phyloP scores from a whole-genome alignment of 2,888 invertebrate species.

The Leistus spinibarbis region DNA sequence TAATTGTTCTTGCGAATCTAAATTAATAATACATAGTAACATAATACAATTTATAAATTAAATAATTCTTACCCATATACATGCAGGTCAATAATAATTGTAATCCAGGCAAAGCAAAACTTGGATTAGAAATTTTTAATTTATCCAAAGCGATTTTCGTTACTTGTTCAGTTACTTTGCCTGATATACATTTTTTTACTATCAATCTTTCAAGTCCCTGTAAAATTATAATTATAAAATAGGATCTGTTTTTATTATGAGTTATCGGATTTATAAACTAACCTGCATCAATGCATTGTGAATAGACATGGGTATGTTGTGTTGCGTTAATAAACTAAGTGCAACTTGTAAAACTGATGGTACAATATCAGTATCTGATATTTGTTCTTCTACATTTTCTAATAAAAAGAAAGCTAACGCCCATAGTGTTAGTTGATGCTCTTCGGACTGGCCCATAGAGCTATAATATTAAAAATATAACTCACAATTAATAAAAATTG shows the following conservation, averaged over 20 bases:
- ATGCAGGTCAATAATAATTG: constrained; percentile 79
- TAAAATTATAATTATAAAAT: constrained; percentile 44
- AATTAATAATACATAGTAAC: constrained; percentile 12
- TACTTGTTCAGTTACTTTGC: constrained; percentile 67
- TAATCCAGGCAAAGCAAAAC: constrained; percentile 71
- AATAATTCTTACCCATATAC: constrained; percentile 67
- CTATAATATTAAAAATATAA: constrained; percentile 43
- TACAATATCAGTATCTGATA: constrained; percentile 64
- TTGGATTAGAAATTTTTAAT: constrained; percentile 71
- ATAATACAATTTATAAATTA: background rate
- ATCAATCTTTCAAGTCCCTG: constrained; percentile 76
- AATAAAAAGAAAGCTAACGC: constrained; percentile 76
- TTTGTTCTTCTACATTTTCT: constrained; percentile 72
- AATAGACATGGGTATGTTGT: constrained; percentile 57
- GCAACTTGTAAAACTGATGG: constrained; percentile 65
- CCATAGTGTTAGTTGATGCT: constrained; percentile 75
- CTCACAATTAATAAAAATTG: too few relatives aligned
- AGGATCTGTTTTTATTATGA: constrained; percentile 31
- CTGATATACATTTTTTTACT: constrained; percentile 61
- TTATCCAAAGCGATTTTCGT: constrained; percentile 72
- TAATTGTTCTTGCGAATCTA: constrained; percentile 61
- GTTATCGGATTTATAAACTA: constrained; percentile 27
- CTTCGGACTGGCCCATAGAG: constrained; percentile 58
- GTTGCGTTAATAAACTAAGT: constrained; percentile 59
- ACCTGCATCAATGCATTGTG: constrained; percentile 56